Evolutionary conservation across 2,888 invertebrate genomes (phyloP), one percentile per base, ranked within the genome.

Genomic region (Eurytoma californica): DNA sequence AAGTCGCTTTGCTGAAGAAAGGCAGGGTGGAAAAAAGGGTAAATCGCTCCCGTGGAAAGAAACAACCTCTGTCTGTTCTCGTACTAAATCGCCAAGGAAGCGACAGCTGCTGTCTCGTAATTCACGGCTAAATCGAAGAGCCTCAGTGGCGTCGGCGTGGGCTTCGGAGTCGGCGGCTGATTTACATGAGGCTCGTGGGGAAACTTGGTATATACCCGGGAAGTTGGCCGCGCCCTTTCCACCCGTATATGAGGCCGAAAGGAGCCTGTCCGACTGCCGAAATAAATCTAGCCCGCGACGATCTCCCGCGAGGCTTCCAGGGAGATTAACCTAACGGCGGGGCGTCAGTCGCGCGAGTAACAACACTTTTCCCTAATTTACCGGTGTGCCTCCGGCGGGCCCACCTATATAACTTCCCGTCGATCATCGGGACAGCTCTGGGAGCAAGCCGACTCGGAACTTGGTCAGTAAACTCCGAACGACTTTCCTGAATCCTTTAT

Each of bases 281-380:
- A 67, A 72, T 77, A 77, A 77, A 77, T 77, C 66, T 47, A 57
- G 30, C 30, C 30, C 49, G 28, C 28, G 60, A 58, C 60, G 60
- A 63, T 55, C 53, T 68, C 75, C 68, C 69, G 58, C 39, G 76
- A 51, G 60, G 66, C 60, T 72, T 20, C 53, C 18, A 55, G 61
- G 72, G 61, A 67, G 72, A 77, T 77, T 77, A 77, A 77, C 77
- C 60, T 67, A 72, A 57, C 51, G 53, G 55, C 55, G 20, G 68
- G 70, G 82, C 79, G 39, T 39, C 39, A 39, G 39, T 82, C 83
- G 80, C 81, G 81, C 84, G 84, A 39, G 79, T 82, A 83, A 83
- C 85, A 83, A 85, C 87, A 86, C 86, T 87, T 87, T 86, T 85
- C 87, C 84, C 86, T 86, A 86, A 87, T 87, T 86, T 85, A 86